Evolutionary conservation across 2,113 vertebrate species (phyloP), one percentile per base, ranked within the genome.

Genomic region (Callopanchax toddi): DNA sequence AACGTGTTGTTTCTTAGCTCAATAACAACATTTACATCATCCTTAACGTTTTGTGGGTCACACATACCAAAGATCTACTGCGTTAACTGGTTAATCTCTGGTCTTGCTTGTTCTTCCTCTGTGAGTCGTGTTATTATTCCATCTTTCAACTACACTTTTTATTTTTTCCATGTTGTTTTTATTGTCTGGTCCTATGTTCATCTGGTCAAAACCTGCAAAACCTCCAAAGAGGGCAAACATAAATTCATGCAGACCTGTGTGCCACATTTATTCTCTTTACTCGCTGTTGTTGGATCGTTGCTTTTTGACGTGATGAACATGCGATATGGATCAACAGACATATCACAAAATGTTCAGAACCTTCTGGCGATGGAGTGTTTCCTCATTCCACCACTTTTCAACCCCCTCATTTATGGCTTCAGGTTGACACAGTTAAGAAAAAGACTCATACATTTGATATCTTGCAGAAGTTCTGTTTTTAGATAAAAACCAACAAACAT

Each of bases 241-340:
- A 74, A 67, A n/a, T 74, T 74, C 53, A 60, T 43, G 37, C 51
- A 61, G 9, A 74, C 63, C 8, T 74, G 71, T 16, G 11, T 67
- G 13, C 71, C 71, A 37, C 71, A 74, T 67, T 22, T 74, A 18
- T 1, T 62, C 3, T 51, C 26, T 39, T 39, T 74, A 22, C 0
- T 12, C 0, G 34, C 1, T 4, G 32, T 62, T 45, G 7, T 0
- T 32, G 22, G 1, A 11, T 34, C 6, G 4, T 26, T 42, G 29
- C 16, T 18, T 0, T 39, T 59, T 18, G 69, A 72, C 42, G 17
- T 72, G 5, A 8, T 72, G 45, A 58, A 72, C n/a, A 29, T 17
- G 2, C 8, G 60, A 20, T 64, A 52, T 39, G 54, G 54, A 0
- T 59, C 29, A 0, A 11, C 1, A 9, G 6, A 1, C 0, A 22